phyloP scores from a whole-genome alignment of 2,888 invertebrate genomes.

The Galeruca laticollis region DNA sequence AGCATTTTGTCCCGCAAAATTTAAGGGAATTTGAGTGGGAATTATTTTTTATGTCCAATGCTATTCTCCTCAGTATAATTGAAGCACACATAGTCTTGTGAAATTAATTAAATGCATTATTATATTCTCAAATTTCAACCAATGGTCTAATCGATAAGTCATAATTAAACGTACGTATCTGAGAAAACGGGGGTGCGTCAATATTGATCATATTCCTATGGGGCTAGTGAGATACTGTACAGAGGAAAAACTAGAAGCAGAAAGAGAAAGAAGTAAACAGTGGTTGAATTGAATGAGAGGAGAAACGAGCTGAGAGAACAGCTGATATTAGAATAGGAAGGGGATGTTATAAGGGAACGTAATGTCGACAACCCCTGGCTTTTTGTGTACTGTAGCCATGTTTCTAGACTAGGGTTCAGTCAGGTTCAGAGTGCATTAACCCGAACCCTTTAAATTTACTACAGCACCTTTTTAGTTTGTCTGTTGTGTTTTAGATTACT shows the following conservation, averaged over 20 bases:
- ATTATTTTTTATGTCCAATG: too few species aligned
- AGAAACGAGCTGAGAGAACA: slow-evolving; percentile 24
- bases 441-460: slow-evolving; percentile 28
- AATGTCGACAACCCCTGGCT: slow-evolving; percentile 33
- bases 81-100: too few species aligned
- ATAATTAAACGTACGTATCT: too few species aligned
- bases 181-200: too few species aligned
- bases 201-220: not conserved
- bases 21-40: too few species aligned
- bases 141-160: too few species aligned
- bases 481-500: slow-evolving; percentile 5
- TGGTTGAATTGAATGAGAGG: slow-evolving; percentile 19
- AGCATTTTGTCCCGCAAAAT: too few species aligned
- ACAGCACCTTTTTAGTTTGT: slow-evolving; percentile 20
- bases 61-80: too few species aligned
- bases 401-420: slow-evolving; percentile 31
- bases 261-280: slow-evolving; percentile 9
- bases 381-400: slow-evolving; percentile 29
- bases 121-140: too few species aligned
- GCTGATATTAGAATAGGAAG: slow-evolving; percentile 28
- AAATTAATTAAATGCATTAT: too few species aligned
- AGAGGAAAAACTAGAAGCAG: not conserved
- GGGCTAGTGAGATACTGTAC: slow-evolving; percentile 8
- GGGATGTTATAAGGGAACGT: slow-evolving; percentile 28
- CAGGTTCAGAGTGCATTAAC: slow-evolving; percentile 36